Evolutionary conservation across 2,888 invertebrate species (phyloP).

Genomic region (Byasa hedistus): DNA sequence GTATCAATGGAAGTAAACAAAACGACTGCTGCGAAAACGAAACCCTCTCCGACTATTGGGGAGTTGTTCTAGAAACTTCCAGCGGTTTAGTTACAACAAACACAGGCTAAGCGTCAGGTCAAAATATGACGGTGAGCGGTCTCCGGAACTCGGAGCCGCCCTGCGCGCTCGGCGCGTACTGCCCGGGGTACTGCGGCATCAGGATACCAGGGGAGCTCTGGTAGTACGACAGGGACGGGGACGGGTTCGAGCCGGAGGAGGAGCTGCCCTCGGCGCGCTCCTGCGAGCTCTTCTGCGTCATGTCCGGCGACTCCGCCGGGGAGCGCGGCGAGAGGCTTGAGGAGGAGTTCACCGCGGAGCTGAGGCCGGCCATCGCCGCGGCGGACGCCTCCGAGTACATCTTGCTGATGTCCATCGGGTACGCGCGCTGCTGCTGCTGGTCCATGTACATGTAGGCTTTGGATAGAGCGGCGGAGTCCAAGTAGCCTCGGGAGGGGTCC

Average conservation of each 20-base stretch:
- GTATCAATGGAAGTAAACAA: too few species aligned
- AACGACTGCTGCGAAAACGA: too few species aligned
- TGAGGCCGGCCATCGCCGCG: slow-evolving; percentile 79
- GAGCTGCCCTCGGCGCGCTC: slow-evolving; percentile 79
- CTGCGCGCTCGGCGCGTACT: slow-evolving; percentile 78
- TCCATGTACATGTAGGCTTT: slow-evolving; percentile 90
- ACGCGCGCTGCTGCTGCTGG: slow-evolving; percentile 76
- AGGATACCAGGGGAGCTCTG: slow-evolving; percentile 80
- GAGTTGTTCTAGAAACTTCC: slow-evolving; percentile 28
- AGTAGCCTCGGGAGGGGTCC: slow-evolving; percentile 85
- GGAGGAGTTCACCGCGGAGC: slow-evolving; percentile 66
- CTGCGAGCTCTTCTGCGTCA: slow-evolving; percentile 68
- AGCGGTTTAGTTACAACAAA: slow-evolving; percentile 9
- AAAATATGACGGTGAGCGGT: slow-evolving; percentile 89
- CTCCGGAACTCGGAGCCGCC: slow-evolving; percentile 85
- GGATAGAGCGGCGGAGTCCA: slow-evolving; percentile 85
- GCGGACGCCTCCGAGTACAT: slow-evolving; percentile 83
- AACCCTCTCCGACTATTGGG: background rate
- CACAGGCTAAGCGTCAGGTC: slow-evolving; percentile 81
- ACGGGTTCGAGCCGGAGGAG: slow-evolving; percentile 82
- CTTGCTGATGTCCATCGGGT: slow-evolving; percentile 83
- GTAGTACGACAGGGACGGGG: slow-evolving; percentile 81
- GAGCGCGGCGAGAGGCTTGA: slow-evolving; percentile 72
- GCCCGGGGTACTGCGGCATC: slow-evolving; percentile 84
- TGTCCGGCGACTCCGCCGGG: slow-evolving; percentile 79